These are phyloP conservation scores for Trichopoda pennipes DNA, from an alignment of 2,888 invertebrate genomes.

Conservation along the genomic window DNA sequence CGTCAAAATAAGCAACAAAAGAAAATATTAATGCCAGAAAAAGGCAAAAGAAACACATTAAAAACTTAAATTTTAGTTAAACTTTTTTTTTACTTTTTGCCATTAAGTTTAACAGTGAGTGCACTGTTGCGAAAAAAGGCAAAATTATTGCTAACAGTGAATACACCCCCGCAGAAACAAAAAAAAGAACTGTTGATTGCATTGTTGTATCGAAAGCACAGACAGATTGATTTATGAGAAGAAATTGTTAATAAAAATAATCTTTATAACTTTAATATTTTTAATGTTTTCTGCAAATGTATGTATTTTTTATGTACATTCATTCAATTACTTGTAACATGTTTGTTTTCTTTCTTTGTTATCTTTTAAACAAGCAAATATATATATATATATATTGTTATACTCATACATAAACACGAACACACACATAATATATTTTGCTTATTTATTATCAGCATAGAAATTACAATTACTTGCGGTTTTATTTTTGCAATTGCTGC, in stretches of 20 bases:
- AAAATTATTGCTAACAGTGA: slow-evolving; percentile 2
- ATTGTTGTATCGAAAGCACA: slow-evolving; percentile 38
- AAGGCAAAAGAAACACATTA: neutral
- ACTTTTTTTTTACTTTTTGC: neutral
- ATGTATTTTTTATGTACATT: no score
- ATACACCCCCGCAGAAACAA: slow-evolving; percentile 12
- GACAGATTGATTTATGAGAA: slow-evolving; percentile 47
- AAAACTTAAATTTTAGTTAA: slow-evolving; percentile 15
- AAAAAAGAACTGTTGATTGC: slow-evolving; percentile 29
- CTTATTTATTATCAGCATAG: slow-evolving; percentile 60
- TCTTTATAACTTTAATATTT: slow-evolving; percentile 13
- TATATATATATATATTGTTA: slow-evolving; percentile 1
- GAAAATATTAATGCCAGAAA: neutral
- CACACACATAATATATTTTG: slow-evolving; percentile 5
- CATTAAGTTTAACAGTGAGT: neutral
- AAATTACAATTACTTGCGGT: slow-evolving; percentile 63
- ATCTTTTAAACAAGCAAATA: slow-evolving; percentile 51
- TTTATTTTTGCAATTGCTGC: slow-evolving; percentile 41
- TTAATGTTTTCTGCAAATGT: neutral
- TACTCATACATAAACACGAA: neutral
- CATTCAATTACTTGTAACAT: slow-evolving; percentile 3
- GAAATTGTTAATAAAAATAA: slow-evolving; percentile 28
- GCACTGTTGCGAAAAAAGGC: neutral
- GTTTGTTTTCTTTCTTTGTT: slow-evolving; percentile 10
- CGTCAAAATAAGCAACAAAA: slow-evolving; percentile 19